Evolutionary conservation across 2,888 invertebrate genomes (phyloP), one percentile per base, ranked within the genome.

Genomic region (Epinotia demarniana): DNA sequence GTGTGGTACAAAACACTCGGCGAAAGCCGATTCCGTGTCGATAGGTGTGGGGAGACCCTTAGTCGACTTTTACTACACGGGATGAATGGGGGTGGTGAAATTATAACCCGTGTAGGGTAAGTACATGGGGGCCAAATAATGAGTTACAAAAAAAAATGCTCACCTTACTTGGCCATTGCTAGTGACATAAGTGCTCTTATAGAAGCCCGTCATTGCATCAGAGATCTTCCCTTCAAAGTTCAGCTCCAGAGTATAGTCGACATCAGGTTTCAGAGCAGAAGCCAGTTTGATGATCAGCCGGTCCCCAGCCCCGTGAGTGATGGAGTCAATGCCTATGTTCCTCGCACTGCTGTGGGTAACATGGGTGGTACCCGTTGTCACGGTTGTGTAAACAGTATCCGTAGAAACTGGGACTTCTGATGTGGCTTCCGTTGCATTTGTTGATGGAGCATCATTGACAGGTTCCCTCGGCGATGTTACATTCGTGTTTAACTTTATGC

Each of bases 131-230:
- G 23, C 23, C 23, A 27, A 27, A 27, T 27, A 27, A 27, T 27
- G 23, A 2, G 23, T 27, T 3, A 27, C 68, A 70, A 73, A 39
- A 39, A 2, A 57, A 16, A 46, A 18, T 13, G 27, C 89, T 86
- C 81, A 91, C 94, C 95, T 90, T 78, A 90, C 81, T 90, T 91
- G 85, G 55, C 89, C 85, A 46, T 90, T 82, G 55, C 90, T 93
- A 61, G 94, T 91, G 5, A 85, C 87, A 81, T 97, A 97, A 61
- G 94, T 95, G 80, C 96, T 96, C 81, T 95, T 95, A 83, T 96
- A 97, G 84, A 97, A 96, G 68, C 97, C 97, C 66, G 93, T 94
- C 76, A 96, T 87, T 2, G 95, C 92, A 81, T 96, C 95, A n/a
- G 94, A 94, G 33, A 96, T 94, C 23, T 82, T 85, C 13, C 96